Evolutionary conservation across 2,888 invertebrate genomes (phyloP).

Genomic region (Laothoe populi): DNA sequence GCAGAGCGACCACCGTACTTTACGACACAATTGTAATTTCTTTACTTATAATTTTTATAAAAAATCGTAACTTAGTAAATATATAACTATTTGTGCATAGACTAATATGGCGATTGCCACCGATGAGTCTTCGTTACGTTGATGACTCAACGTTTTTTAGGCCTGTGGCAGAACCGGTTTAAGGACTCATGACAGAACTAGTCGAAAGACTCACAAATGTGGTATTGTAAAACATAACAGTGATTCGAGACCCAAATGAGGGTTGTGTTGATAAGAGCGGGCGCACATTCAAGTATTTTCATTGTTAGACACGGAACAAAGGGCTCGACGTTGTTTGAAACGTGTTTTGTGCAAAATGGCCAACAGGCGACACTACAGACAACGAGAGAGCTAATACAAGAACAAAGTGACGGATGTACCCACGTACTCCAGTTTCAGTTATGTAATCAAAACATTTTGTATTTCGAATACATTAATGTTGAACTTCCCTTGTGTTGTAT

Average conservation of each 20-base stretch:
- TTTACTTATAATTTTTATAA: no score
- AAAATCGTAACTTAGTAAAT: no score
- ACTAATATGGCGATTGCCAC: no score
- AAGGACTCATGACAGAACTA: neutral
- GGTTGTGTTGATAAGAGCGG: slow-evolving; percentile 68
- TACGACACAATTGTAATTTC: no score
- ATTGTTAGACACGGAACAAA: slow-evolving; percentile 70
- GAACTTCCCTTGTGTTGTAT: no score
- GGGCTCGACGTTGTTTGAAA: slow-evolving; percentile 60
- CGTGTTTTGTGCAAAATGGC: slow-evolving; percentile 73
- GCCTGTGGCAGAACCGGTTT: no score
- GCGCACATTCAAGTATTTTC: slow-evolving; percentile 70
- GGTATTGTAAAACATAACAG: slow-evolving; percentile 62
- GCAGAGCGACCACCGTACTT: no score
- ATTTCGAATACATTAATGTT: no score
- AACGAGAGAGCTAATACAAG: slow-evolving; percentile 42
- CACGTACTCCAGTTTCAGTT: slow-evolving; percentile 37
- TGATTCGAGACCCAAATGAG: slow-evolving; percentile 73
- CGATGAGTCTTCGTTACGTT: neutral
- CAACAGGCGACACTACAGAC: slow-evolving; percentile 45
- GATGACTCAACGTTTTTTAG: no score
- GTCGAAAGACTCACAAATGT: slow-evolving; percentile 39
- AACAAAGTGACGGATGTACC: slow-evolving; percentile 45
- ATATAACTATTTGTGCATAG: no score
- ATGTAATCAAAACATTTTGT: slow-evolving; percentile 25